Evolutionary conservation across 1,140 invertebrate species (phyloP), one percentile per base, ranked within the genome.

Genomic region (Drosophila burlai): DNA sequence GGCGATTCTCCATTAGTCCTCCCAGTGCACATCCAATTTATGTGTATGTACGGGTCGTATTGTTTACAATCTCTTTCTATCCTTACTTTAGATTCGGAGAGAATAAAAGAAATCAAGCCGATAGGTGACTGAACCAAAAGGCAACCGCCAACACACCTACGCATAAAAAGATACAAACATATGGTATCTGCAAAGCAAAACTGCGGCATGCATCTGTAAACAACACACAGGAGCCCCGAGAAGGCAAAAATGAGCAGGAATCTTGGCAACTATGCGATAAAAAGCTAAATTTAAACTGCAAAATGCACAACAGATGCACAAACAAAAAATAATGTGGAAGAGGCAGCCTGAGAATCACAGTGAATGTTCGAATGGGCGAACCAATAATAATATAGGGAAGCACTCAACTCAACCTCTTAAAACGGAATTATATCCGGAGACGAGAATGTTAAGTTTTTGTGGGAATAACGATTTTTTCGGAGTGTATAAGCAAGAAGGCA

Each of bases 41-140:
- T 18, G 16, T 46, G 26, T 11, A 26, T 59, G 59, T 29, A 2
- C 16, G 6, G 9, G 8, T 65, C 50, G 26, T 47, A 18, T 42
- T 42, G n/a, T 42, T 45, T 45, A 43, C 47, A 49, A n/a, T 49
- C 8, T 10, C 47, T 6, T 29, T 50, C 13, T 4, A 11, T 18
- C 36, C 13, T 54, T 54, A 46, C 60, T 15, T 34, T 36, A 26
- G 54, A 74, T 76, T 65, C 38, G 24, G 43, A 59, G 54, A 66
- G 66, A 62, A 67, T 24, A 81, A 74, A 64, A 61, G 80, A 69
- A 85, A 63, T 81, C 64, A 81, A 74, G 74, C 85, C 74, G 82
- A 84, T 84, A 75, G 82, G 82, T 84, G 80, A 84, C 60, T 84
- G 82, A 84, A 84, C 82, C 74, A 78, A 81, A 63, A 83, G 50